Percentiles rank a stretch among this genome's conserved stretches.
Conservation (phyloP, 2,888 invertebrate species). For the Diploptera punctata region DNA sequence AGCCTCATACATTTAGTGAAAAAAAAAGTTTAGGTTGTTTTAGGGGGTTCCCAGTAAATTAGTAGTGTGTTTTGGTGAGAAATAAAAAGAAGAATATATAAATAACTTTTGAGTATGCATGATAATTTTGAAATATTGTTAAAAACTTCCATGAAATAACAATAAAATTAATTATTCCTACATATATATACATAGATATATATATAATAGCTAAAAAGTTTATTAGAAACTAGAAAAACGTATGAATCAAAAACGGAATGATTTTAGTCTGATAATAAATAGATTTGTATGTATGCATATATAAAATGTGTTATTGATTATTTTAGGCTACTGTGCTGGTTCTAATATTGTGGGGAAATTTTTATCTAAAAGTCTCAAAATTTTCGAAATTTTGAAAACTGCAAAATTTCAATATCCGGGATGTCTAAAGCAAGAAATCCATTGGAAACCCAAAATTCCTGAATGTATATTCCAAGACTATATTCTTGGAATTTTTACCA, state of each 20-base stretch:
- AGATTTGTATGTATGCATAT: conserved; percentile 5
- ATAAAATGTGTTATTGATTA: background rate
- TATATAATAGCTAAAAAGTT: background rate
- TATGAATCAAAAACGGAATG: background rate
- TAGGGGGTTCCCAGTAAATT: background rate
- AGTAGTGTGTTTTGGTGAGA: conserved; percentile 12
- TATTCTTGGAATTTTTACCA: too few species aligned
- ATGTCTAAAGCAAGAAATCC: too few species aligned
- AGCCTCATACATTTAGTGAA: conserved; percentile 1
- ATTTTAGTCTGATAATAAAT: background rate
- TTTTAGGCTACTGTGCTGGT: conserved; percentile 12
- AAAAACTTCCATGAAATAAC: background rate
- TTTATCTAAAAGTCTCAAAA: too few species aligned
- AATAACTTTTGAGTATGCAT: background rate
- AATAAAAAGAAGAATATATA: background rate
- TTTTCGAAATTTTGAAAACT: too few species aligned
- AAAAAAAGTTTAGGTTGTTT: conserved; percentile 12
- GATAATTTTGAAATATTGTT: background rate
- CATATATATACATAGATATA: background rate
- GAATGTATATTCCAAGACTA: too few species aligned
- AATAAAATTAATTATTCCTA: conserved; percentile 10
- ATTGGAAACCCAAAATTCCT: too few species aligned
- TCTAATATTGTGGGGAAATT: too few species aligned
- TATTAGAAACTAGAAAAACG: background rate
- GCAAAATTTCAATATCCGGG: too few species aligned